Evolutionary conservation across 2,888 invertebrate genomes (phyloP), one percentile per base, ranked within the genome.

Genomic region (Agrenia bidenticulata): DNA sequence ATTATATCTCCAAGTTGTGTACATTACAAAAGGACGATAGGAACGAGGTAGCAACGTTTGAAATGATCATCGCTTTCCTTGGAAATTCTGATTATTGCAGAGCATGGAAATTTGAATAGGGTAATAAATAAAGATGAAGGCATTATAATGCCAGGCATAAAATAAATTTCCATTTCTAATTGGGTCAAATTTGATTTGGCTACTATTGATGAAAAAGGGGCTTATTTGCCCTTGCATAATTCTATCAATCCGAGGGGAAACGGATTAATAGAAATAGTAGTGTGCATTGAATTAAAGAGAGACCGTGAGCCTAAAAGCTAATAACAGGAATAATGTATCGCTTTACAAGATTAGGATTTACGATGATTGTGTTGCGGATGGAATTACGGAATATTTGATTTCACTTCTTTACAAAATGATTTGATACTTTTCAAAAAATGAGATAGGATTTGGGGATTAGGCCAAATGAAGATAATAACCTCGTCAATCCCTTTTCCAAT

Each of bases 151-250:
- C 41, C 26, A 57, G 57, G 41, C 41, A 58, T 58, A 26, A 58
- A 51, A 24, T 19, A 45, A 58, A 67, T 63, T 63, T 66, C 63
- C 66, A 66, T 66, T 66, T 63, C 59, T 60, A 67, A 67, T 67
- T 63, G 56, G 61, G 63, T 49, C 61, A 58, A 58, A 62, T 63
- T 66, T 63, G 9, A 15, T 45, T 45, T 19, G 19, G n/a, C 9
- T 45, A 45, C 4, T 57, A 41, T 7, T 37, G 15, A 57, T 39
- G 51, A 23, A 7, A 51, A 24, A 32, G 11, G 32, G 11, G 32
- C 32, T 32, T 32, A 32, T 32, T 32, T 32, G 11, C 32, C 32
- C 32, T 32, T 32, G 32, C 32, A 32, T 32, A 32, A 32, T 32
- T 32, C 32, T 32, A 32, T 32, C 32, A 32, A 11, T 32, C 32